These are phyloP conservation scores for Pangasius sanitwongsei DNA, from an alignment of 2,797 vertebrate species.

Conservation along the genomic window DNA sequence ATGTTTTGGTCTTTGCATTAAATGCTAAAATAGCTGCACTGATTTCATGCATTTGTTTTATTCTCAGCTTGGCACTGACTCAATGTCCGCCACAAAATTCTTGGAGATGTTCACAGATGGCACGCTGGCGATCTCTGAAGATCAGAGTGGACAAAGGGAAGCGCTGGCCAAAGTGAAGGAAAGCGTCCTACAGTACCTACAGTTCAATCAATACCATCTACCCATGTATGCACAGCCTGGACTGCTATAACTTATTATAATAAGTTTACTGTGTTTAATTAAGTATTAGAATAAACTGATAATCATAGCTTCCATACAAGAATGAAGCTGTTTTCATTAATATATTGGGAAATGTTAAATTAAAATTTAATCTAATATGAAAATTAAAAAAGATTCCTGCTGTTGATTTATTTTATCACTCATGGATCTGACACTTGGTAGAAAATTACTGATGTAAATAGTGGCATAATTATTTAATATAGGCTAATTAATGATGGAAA, in stretches of 20 bases:
- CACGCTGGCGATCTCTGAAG: conserved; percentile 58
- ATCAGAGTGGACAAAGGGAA: conserved; percentile 58
- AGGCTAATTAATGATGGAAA: conserved; percentile 1
- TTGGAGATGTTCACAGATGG: conserved; percentile 63
- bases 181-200: conserved; percentile 77
- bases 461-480: background rate
- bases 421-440: background rate
- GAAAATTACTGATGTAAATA: background rate
- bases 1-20: background rate
- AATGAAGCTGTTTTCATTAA: background rate
- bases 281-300: background rate
- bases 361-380: background rate
- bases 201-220: conserved; percentile 82
- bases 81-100: conserved; percentile 63
- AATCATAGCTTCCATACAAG: background rate
- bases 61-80: conserved; percentile 46
- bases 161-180: conserved; percentile 69
- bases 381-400: background rate
- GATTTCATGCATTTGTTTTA: background rate
- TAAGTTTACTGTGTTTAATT: background rate
- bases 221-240: conserved; percentile 82
- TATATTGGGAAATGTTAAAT: background rate
- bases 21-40: background rate
- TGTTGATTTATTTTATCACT: background rate
- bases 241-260: conserved; percentile 62